Evolutionary conservation across 2,113 vertebrate species (phyloP), one percentile per base, ranked within the genome.

Genomic region (Amblyornis subalaris): DNA sequence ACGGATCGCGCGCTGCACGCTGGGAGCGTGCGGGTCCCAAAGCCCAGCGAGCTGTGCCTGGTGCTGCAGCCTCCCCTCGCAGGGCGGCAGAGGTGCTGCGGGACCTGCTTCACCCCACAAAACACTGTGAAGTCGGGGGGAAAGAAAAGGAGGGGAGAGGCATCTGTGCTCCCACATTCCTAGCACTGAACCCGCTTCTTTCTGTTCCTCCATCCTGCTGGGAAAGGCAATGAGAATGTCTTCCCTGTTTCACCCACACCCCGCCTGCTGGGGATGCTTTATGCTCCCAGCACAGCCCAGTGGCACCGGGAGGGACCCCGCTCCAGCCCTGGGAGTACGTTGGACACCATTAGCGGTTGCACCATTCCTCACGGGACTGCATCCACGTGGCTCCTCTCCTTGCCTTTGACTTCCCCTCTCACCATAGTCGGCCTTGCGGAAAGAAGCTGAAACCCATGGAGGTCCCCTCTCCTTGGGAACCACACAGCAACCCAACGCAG

Each of bases 1-100:
- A 94, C 6, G 9, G 55, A 44, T 47, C 0, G 0, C 1, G 0
- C 2, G 2, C 28, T 65, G 91, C 38, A 20, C 35, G 5, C 66
- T 44, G 65, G 75, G 53, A 85, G 20, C 0, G 0, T 5, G 0
- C 0, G 0, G 31, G 21, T 36, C 57, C 61, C 54, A 12, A 7
- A 35, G 47, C 54, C 65, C 66, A 6, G 48, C 0, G 4, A 84
- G 42, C 61, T 3, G 1, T 1, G 4, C 38, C 70, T 3, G 1
- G 45, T 10, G 29, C 86, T 47, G 55, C 47, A 60, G 61, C 40
- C 12, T 25, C 66, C 66, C 54, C 2, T 1, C 3, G 18, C 23
- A 25, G 47, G 51, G 61, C 5, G 62, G 61, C 42, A 26, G 18
- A 20, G 35, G 24, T 21, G 23, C 55, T 55, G 48, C 48, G 40